A percentile compares a stretch with the other conserved stretches of the same genome.
phyloP scores from a whole-genome alignment of 2,797 vertebrate species.

The Austrolebias charrua region DNA sequence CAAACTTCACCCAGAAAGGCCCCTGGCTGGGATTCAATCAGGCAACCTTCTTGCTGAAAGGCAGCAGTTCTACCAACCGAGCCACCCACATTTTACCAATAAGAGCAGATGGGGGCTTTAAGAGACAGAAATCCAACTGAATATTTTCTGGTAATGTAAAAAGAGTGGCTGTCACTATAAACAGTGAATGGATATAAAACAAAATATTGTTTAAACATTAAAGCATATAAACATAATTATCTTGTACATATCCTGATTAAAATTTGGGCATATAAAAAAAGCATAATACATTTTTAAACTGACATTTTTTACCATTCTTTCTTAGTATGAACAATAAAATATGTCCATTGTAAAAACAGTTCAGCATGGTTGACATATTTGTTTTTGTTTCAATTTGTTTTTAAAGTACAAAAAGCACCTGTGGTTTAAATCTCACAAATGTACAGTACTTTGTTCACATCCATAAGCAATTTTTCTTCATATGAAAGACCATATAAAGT shows the following conservation, averaged over 20 bases:
- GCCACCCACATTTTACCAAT: not conserved
- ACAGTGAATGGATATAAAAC: not conserved
- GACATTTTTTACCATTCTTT: not conserved
- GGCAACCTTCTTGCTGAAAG: too few relatives aligned
- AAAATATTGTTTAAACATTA: not conserved
- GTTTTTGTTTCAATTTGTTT: not conserved
- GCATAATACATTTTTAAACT: not conserved
- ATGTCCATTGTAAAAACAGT: too few relatives aligned
- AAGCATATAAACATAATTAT: not conserved
- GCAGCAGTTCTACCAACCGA: too few relatives aligned
- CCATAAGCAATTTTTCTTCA: slow-evolving; percentile 4
- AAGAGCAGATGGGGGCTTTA: not conserved
- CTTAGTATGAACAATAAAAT: too few relatives aligned
- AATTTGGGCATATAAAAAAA: not conserved
- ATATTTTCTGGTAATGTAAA: not conserved
- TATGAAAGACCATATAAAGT: not conserved
- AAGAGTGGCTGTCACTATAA: not conserved
- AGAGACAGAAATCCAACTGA: not conserved
- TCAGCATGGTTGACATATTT: not conserved
- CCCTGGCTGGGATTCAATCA: too few relatives aligned
- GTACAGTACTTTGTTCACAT: slow-evolving; percentile 6
- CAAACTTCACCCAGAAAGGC: too few relatives aligned
- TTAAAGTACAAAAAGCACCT: not conserved
- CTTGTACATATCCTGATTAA: not conserved
- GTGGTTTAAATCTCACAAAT: slow-evolving; percentile 4